Evolutionary conservation across 92 coral and sea anemone species (phyloP).

Genomic region (Porites evermanni): DNA sequence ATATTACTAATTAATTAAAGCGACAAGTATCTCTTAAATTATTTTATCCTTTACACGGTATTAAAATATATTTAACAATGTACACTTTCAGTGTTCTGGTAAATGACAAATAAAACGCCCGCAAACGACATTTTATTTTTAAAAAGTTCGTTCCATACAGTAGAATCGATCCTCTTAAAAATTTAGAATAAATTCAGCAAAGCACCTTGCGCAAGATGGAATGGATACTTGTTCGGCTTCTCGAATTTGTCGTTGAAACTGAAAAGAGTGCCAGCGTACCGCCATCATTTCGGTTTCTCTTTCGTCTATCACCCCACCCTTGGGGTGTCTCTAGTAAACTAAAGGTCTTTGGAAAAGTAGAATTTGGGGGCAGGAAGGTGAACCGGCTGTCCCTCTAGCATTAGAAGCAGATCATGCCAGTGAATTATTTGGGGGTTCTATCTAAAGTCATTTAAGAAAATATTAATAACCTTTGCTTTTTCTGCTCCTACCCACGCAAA

Average conservation of each 20-base stretch:
- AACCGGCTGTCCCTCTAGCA: conserved; percentile 6
- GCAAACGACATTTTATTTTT: no score
- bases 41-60: no score
- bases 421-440: conserved; percentile 28
- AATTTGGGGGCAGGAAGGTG: conserved; percentile 14
- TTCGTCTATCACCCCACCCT: neutral
- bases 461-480: conserved; percentile 18
- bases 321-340: neutral
- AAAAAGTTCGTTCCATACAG: no score
- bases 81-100: no score
- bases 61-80: no score
- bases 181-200: neutral
- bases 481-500: neutral
- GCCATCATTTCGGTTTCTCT: neutral
- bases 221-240: neutral
- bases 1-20: no score
- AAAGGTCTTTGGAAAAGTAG: neutral
- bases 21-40: no score
- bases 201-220: conserved; percentile 3
- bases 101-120: no score
- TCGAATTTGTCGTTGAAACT: neutral
- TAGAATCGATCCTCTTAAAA: neutral
- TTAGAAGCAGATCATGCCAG: no score
- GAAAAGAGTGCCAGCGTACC: neutral
- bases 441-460: conserved; percentile 44